phyloP scores from a whole-genome alignment of 2,888 invertebrate species.

The Agriopis marginaria region DNA sequence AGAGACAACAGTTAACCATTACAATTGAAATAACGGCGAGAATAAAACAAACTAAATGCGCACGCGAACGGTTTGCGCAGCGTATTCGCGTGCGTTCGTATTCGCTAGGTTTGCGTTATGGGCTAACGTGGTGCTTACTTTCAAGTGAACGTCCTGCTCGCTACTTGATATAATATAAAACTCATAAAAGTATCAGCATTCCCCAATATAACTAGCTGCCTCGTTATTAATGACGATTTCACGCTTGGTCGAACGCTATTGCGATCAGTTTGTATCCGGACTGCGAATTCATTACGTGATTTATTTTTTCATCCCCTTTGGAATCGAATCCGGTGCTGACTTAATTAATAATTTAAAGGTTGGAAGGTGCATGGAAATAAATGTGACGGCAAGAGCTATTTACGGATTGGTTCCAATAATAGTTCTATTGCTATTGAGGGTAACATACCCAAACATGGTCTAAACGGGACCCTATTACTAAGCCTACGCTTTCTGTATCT shows the following conservation, averaged over 20 bases:
- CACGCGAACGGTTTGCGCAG: no score
- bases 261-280: constrained; percentile 67
- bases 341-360: constrained; percentile 83
- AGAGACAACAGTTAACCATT: no score
- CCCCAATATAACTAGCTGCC: constrained; percentile 17
- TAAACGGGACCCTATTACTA: no score
- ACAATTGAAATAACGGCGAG: no score
- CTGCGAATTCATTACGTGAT: constrained; percentile 79
- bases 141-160: not conserved
- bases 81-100: no score
- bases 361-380: constrained; percentile 37
- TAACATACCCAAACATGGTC: no score
- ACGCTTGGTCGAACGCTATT: constrained; percentile 64
- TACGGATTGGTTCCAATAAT: not conserved
- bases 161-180: not conserved
- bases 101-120: no score
- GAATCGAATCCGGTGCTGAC: constrained; percentile 71
- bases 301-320: constrained; percentile 72
- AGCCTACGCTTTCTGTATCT: no score
- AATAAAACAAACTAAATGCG: no score
- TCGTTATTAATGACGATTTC: constrained; percentile 79
- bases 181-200: not conserved
- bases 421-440: no score
- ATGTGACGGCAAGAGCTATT: not conserved
- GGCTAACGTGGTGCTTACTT: no score